Conservation (phyloP, 2,888 invertebrate genomes). For the Hydroisotoma schaefferi region DNA sequence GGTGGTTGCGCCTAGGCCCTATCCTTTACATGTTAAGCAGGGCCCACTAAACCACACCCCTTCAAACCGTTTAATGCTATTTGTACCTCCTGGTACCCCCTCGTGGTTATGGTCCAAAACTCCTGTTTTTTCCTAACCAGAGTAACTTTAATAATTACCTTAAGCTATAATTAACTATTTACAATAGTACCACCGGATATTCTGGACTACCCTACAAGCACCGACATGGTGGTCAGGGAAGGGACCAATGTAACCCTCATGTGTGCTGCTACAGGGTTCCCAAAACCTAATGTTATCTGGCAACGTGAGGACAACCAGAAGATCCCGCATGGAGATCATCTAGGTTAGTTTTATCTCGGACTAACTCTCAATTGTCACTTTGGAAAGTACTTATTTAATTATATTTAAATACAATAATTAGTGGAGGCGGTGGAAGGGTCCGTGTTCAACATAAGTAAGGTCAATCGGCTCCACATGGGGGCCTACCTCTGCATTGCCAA, state of each 20-base stretch:
- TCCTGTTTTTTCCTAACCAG: too few species aligned
- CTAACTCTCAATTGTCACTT: not conserved
- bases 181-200: slow-evolving; percentile 76
- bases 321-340: slow-evolving; percentile 56
- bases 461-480: slow-evolving; percentile 70
- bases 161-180: not conserved
- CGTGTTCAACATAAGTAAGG: slow-evolving; percentile 50
- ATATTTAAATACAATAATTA: slow-evolving; percentile 19
- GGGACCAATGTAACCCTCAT: slow-evolving; percentile 79
- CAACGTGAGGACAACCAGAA: slow-evolving; percentile 72
- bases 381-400: not conserved
- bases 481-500: slow-evolving; percentile 73
- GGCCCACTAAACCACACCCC: too few species aligned
- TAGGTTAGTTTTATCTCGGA: slow-evolving; percentile 47
- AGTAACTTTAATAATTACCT: not conserved
- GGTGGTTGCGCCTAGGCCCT: too few species aligned
- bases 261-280: slow-evolving; percentile 83
- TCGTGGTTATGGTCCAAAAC: too few species aligned
- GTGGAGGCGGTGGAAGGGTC: slow-evolving; percentile 50
- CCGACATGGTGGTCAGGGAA: slow-evolving; percentile 79
- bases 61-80: too few species aligned
- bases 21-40: too few species aligned
- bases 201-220: slow-evolving; percentile 78
- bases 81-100: too few species aligned
- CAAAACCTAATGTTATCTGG: slow-evolving; percentile 73